Base-by-base conservation (phyloP, 2,113 vertebrate genomes). In the Sebastes schlegelii region DNA sequence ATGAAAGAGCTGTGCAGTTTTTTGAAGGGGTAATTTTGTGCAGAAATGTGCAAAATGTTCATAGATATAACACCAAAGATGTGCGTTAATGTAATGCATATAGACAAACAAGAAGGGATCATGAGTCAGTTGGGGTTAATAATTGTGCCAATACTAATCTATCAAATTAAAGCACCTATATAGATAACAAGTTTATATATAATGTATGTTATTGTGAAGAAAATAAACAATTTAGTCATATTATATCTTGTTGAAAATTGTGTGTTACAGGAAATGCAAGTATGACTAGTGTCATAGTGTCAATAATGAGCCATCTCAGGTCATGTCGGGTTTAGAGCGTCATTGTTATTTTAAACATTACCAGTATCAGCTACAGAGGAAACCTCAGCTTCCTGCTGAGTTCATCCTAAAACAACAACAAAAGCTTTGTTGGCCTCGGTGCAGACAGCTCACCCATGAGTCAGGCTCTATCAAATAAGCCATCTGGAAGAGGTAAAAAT, bases 361-460 rank as follows among this genome's bases (percentile, higher is more conserved):
- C 52, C 79, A 83, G 67, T 14, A 62, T 67, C 81, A 68, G 74
- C 65, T 54, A 68, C 55, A 85, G 87, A 88, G 89, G 86, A 90
- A 91, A 81, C 80, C 74, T 69, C 74, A 70, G 58, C 67, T 85
- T 93, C 92, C 91, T 92, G 89, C 58, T 79, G 79, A 75, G 86
- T 73, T 86, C 75, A 80, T 86, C 83, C 69, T 82, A 63, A 80
- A 90, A 87, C 84, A 92, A 89, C 89, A 84, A 89, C 89, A 84
- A 88, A 83, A 46, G 73, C 86, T 76, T 62, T 73, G 88, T 83
- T 79, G 79, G 80, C 73, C 49, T 69, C 1, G 3, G 85, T 42
- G 74, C 61, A 70, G 79, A 66, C 76, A 69, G 60, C 74, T 83
- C 79, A 74, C 34, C 55, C 55, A 16, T 83, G 85, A 90, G 78